A percentile compares a stretch with the other conserved stretches of the same genome.
phyloP scores from a whole-genome alignment of 2,888 invertebrate genomes.

The Parascotia fuliginaria region DNA sequence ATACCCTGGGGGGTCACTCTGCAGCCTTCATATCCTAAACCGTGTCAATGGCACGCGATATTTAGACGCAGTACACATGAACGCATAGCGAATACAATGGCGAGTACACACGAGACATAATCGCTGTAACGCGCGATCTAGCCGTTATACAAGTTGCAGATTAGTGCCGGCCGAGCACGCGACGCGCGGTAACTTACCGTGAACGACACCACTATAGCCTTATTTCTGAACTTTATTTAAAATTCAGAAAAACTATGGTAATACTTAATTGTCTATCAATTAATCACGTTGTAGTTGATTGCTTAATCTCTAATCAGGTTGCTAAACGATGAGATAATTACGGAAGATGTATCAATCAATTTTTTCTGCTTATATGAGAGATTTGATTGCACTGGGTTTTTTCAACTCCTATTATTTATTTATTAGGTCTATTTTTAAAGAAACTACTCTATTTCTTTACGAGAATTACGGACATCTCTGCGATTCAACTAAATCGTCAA shows the following conservation, averaged over 20 bases:
- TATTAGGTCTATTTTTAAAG: background rate
- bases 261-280: conserved; percentile 48
- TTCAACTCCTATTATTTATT: background rate
- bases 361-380: conserved; percentile 9
- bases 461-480: no score
- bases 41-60: conserved; percentile 59
- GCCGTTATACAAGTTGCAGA: conserved; percentile 67
- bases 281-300: conserved; percentile 42
- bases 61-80: conserved; percentile 43
- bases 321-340: conserved; percentile 34
- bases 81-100: conserved; percentile 64
- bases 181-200: conserved; percentile 62
- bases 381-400: conserved; percentile 7
- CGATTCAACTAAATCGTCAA: no score
- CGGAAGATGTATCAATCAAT: conserved; percentile 21
- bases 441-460: no score
- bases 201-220: conserved; percentile 56
- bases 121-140: conserved; percentile 42
- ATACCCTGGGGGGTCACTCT: conserved; percentile 2
- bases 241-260: conserved; percentile 38
- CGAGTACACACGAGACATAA: conserved; percentile 62
- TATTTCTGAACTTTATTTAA: conserved; percentile 33
- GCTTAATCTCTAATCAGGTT: conserved; percentile 34
- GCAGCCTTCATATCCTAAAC: conserved; percentile 53
- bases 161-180: conserved; percentile 70